Percentiles rank a stretch among this genome's conserved stretches.
These are phyloP conservation scores for Galemys pyrenaicus DNA, from an alignment of 2,113 vertebrate species.

Conservation along the genomic window DNA sequence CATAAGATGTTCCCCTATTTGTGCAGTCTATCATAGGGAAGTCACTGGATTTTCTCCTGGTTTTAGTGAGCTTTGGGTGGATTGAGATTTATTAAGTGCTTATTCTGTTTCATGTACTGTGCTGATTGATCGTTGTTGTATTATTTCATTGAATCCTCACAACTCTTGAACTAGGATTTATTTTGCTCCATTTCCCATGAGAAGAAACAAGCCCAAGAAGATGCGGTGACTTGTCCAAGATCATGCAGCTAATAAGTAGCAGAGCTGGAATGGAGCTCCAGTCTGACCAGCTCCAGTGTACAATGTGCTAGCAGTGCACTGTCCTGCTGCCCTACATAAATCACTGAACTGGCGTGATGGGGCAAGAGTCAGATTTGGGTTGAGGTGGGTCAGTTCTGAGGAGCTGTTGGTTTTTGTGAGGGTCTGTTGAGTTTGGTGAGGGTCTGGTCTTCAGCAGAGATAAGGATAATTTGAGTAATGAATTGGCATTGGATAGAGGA, in stretches of 20 bases:
- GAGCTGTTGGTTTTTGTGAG: neutral
- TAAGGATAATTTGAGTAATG: neutral
- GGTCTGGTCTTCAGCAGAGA: neutral
- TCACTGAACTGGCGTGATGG: neutral
- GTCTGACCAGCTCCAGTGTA: neutral
- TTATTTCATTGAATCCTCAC: slow-evolving; percentile 1
- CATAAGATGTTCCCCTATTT: neutral
- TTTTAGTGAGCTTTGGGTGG: neutral
- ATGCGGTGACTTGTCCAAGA: neutral
- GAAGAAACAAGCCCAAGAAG: neutral
- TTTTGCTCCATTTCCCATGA: neutral
- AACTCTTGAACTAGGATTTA: neutral
- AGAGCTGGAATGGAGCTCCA: neutral
- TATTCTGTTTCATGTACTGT: neutral
- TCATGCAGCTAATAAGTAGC: neutral
- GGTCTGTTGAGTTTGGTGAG: neutral
- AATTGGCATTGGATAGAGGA: neutral
- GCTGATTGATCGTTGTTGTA: neutral
- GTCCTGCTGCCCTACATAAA: neutral
- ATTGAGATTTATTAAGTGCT: neutral
- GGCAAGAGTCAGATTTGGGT: neutral
- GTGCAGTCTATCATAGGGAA: neutral
- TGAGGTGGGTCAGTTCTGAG: neutral
- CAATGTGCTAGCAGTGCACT: neutral
- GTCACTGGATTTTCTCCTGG: neutral